Evolutionary conservation across 2,888 invertebrate genomes (phyloP).

Genomic region (Lasioglossum zephyrum): DNA sequence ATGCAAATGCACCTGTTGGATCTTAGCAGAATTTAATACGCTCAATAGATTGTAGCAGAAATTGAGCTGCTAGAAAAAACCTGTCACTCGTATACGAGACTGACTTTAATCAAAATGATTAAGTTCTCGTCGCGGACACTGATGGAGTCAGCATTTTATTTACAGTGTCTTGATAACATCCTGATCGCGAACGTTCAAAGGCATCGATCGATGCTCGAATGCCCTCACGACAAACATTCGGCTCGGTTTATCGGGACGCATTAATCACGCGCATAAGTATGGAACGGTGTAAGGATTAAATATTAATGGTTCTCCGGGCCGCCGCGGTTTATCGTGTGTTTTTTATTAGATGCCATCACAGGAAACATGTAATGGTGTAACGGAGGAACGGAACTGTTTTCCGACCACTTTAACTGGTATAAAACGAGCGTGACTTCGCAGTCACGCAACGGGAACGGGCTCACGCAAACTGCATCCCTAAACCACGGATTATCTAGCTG

Average conservation of each 20-base stretch:
- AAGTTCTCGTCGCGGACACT: not conserved
- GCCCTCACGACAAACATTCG: not conserved
- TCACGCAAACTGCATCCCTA: slow-evolving; percentile 36
- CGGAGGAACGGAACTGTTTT: slow-evolving; percentile 36
- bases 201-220: not conserved
- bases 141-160: not conserved
- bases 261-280: not conserved
- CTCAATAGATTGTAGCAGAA: not conserved
- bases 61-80: not conserved
- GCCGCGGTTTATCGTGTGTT: slow-evolving; percentile 13
- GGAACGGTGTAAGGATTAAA: slow-evolving; percentile 27
- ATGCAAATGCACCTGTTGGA: not conserved
- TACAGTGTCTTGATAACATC: not conserved
- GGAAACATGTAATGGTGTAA: slow-evolving; percentile 32
- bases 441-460: slow-evolving; percentile 35
- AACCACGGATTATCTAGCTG: slow-evolving; percentile 24
- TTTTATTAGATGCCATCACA: slow-evolving; percentile 29
- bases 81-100: not conserved
- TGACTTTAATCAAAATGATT: not conserved
- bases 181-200: not conserved
- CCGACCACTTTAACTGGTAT: slow-evolving; percentile 30
- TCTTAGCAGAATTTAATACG: not conserved
- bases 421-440: slow-evolving; percentile 39
- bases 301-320: not conserved
- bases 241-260: slow-evolving; percentile 3